These are phyloP conservation scores for Trachymyrmex cornetzi DNA, from an alignment of 1,140 invertebrate genomes.

Conservation along the genomic window DNA sequence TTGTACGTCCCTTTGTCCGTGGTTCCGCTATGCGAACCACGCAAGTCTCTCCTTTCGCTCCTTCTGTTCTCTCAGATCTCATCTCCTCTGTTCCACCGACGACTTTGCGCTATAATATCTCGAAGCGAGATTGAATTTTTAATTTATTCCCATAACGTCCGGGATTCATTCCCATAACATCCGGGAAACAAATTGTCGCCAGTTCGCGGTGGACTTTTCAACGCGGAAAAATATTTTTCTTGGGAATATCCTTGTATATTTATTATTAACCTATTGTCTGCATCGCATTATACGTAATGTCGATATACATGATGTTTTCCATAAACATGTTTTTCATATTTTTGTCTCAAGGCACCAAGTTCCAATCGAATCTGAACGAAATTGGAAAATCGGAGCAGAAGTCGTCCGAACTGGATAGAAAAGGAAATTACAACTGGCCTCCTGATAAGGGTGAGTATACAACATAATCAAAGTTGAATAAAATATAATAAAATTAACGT, in stretches of 20 bases:
- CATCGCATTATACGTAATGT: background rate
- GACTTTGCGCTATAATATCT: background rate
- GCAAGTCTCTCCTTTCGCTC: conserved; percentile 50
- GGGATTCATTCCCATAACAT: conserved; percentile 30
- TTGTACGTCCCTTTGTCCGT: conserved; percentile 75
- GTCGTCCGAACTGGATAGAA: conserved; percentile 84
- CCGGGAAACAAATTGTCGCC: conserved; percentile 22
- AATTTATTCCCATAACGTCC: conserved; percentile 37
- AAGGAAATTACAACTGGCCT: conserved; percentile 82
- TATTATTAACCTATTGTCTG: background rate
- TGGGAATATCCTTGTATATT: background rate
- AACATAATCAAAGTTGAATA: background rate
- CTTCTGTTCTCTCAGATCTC: conserved; percentile 54
- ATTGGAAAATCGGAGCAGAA: conserved; percentile 91
- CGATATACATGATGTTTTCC: conserved; percentile 13
- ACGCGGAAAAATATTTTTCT: background rate
- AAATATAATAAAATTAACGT: background rate
- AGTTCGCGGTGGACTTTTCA: background rate
- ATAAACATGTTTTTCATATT: background rate
- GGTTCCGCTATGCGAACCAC: conserved; percentile 56
- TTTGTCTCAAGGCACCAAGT: conserved; percentile 88
- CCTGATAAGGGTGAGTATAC: conserved; percentile 80
- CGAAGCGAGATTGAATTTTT: conserved; percentile 50
- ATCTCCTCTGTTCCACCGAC: background rate
- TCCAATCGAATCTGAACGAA: conserved; percentile 90